These are phyloP conservation scores for Nomada ferruginata DNA, from an alignment of 2,888 invertebrate genomes.

Conservation along the genomic window DNA sequence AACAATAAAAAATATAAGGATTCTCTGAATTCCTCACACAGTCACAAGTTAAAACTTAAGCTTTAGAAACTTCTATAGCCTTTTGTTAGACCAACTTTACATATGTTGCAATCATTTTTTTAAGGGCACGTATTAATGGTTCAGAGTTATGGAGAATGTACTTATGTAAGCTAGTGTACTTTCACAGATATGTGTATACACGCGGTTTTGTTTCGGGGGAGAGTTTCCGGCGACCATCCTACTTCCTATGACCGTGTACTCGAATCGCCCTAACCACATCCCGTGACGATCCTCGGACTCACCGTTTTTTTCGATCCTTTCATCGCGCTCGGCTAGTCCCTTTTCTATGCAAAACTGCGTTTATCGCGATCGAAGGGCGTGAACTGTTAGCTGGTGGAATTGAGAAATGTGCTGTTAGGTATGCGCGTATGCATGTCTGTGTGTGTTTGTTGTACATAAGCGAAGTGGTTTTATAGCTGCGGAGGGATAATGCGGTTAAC, in stretches of 20 bases:
- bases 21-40: too few relatives aligned
- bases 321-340: slow-evolving; percentile 8
- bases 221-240: slow-evolving; percentile 80
- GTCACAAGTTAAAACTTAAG: too few relatives aligned
- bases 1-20: too few relatives aligned
- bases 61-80: too few relatives aligned
- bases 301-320: slow-evolving; percentile 25
- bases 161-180: neutral
- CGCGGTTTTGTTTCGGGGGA: slow-evolving; percentile 69
- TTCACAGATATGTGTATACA: neutral
- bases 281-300: slow-evolving; percentile 71
- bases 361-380: slow-evolving; percentile 49
- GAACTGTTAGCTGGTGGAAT: slow-evolving; percentile 13
- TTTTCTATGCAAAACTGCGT: slow-evolving; percentile 37
- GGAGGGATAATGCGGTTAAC: too few relatives aligned
- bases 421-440: neutral
- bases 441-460: too few relatives aligned
- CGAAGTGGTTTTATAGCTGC: too few relatives aligned
- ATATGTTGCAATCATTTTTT: neutral
- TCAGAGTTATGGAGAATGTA: neutral
- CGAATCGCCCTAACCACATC: slow-evolving; percentile 75
- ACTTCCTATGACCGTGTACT: slow-evolving; percentile 76
- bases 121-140: neutral
- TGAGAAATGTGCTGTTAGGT: slow-evolving; percentile 27
- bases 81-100: too few relatives aligned